Evolutionary conservation across 1,140 invertebrate species (phyloP).

Genomic region (Drosophila ohnishii): DNA sequence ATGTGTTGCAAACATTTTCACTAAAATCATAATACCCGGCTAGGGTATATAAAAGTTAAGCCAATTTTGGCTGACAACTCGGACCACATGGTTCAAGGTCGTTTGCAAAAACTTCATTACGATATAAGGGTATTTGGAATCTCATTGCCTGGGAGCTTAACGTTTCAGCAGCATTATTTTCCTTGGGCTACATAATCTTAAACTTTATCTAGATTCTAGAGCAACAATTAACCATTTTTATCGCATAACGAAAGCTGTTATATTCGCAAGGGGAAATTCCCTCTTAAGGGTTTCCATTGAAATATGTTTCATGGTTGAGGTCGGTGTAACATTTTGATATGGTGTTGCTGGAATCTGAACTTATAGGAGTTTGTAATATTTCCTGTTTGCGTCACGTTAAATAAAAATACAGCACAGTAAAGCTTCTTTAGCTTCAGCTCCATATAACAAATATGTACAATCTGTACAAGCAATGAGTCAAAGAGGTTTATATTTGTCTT

Average conservation of each 20-base stretch:
- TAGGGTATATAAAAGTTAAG: neutral
- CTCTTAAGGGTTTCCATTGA: neutral
- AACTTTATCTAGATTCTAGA: slow-evolving; percentile 13
- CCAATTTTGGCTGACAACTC: slow-evolving; percentile 43
- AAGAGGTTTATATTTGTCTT: too few species aligned
- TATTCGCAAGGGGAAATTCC: neutral
- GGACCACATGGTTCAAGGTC: slow-evolving; percentile 59
- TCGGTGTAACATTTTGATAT: neutral
- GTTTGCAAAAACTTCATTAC: slow-evolving; percentile 20
- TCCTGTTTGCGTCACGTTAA: neutral
- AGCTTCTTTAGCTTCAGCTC: neutral
- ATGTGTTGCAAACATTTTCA: neutral
- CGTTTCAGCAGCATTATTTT: slow-evolving; percentile 8
- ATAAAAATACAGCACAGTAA: neutral
- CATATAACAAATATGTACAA: too few species aligned
- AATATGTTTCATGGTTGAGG: neutral
- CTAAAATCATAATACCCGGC: neutral
- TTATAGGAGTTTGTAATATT: neutral
- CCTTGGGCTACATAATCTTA: slow-evolving; percentile 9
- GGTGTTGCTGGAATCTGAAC: neutral
- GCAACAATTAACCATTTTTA: slow-evolving; percentile 11
- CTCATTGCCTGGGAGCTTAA: slow-evolving; percentile 20
- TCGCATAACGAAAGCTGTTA: slow-evolving; percentile 13
- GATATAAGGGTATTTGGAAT: slow-evolving; percentile 6
- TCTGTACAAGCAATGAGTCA: too few species aligned